These are phyloP conservation scores for Hipposideros larvatus DNA, from an alignment of 2,797 vertebrate genomes.

Conservation along the genomic window DNA sequence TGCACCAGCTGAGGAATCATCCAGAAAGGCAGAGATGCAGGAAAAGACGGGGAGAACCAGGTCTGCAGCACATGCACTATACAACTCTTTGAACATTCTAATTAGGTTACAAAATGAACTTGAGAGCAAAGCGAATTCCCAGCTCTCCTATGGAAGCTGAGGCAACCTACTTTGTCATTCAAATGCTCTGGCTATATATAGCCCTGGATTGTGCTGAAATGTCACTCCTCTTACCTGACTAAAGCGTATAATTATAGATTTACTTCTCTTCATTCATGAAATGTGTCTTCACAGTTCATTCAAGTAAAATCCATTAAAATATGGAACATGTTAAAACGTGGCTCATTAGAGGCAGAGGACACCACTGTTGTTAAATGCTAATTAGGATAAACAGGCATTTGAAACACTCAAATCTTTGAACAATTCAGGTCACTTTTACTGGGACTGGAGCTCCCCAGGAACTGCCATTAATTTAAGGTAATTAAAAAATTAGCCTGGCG, in stretches of 20 bases:
- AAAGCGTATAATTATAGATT: slow-evolving; percentile 83
- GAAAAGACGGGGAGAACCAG: not conserved
- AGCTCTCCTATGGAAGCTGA: slow-evolving; percentile 73
- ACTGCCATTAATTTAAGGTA: slow-evolving; percentile 79
- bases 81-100: slow-evolving; percentile 74
- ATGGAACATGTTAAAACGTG: slow-evolving; percentile 74
- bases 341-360: slow-evolving; percentile 71
- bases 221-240: slow-evolving; percentile 84
- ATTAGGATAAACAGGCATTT: slow-evolving; percentile 83
- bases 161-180: slow-evolving; percentile 85
- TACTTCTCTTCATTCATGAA: slow-evolving; percentile 85
- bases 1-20: not conserved
- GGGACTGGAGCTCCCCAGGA: slow-evolving; percentile 74
- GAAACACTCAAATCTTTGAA: slow-evolving; percentile 79
- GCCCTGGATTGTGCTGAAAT: slow-evolving; percentile 70
- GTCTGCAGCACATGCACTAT: slow-evolving; percentile 2
- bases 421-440: slow-evolving; percentile 83
- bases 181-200: slow-evolving; percentile 81
- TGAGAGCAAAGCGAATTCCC: slow-evolving; percentile 62
- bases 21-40: slow-evolving; percentile 29
- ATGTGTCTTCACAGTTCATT: slow-evolving; percentile 84
- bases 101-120: slow-evolving; percentile 74
- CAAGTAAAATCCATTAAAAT: slow-evolving; percentile 84
- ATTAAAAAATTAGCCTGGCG: slow-evolving; percentile 81
- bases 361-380: slow-evolving; percentile 75